A percentile compares a stretch with the other conserved stretches of the same genome.
phyloP scores from a whole-genome alignment of 2,797 vertebrate genomes.

The Vireo griseus region DNA sequence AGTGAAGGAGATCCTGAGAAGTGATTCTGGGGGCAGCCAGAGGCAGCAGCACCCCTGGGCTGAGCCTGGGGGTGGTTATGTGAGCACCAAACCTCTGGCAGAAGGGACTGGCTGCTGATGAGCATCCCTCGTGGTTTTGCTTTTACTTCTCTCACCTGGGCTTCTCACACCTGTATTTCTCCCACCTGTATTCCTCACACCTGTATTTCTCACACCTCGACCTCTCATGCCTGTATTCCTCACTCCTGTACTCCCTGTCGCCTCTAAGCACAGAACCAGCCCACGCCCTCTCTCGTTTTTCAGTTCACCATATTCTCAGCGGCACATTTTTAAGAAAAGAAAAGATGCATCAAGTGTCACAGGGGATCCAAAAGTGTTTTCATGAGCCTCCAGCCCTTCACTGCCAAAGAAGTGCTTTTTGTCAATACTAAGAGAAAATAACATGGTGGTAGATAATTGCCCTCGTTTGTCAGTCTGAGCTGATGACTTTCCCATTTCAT shows the following conservation, averaged over 20 bases:
- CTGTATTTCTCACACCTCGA: not conserved
- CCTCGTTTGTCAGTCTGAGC: conserved; percentile 49
- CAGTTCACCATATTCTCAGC: rapidly evolving
- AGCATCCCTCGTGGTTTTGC: rapidly evolving
- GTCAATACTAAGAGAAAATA: conserved; percentile 14
- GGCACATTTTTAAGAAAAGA: not conserved
- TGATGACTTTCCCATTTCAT: conserved; percentile 50
- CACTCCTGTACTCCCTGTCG: not conserved
- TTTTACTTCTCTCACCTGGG: not conserved
- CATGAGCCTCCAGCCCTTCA: not conserved
- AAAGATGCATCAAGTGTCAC: not conserved
- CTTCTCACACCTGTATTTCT: no score
- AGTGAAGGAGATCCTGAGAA: not conserved
- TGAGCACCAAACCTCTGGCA: not conserved
- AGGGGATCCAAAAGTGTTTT: not conserved
- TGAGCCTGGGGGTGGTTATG: rapidly evolving
- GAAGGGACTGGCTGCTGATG: rapidly evolving
- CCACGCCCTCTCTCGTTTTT: rapidly evolving
- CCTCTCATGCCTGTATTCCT: not conserved
- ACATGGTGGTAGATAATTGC: conserved; percentile 31
- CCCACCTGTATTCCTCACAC: not conserved
- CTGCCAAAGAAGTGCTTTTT: not conserved
- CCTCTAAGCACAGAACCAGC: not conserved
- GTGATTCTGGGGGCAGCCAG: not conserved
- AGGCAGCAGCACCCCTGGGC: not conserved